A percentile compares a stretch with the other conserved stretches of the same genome.
Evolutionary conservation across 2,797 vertebrate genomes (phyloP).

Genomic region (Alcedo quadribrachys): DNA sequence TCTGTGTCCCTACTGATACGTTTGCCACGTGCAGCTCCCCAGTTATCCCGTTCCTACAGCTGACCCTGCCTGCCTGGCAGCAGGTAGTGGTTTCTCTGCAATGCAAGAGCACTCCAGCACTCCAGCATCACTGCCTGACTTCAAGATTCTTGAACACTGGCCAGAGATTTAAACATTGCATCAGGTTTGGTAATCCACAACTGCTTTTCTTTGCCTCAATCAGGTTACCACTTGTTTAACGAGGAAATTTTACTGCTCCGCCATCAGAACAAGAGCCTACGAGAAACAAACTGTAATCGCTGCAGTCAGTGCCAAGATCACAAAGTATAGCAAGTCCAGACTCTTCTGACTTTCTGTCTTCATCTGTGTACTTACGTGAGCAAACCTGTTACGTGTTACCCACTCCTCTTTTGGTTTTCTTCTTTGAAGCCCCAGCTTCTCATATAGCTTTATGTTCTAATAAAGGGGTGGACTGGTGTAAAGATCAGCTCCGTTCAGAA

Average conservation of each 20-base stretch:
- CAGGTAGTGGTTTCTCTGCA: background rate
- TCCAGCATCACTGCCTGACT: background rate
- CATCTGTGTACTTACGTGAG: background rate
- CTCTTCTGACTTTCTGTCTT: background rate
- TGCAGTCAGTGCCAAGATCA: background rate
- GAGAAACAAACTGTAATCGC: background rate
- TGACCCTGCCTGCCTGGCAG: background rate
- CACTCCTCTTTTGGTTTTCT: background rate
- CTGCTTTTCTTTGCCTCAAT: background rate
- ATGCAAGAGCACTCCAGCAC: background rate
- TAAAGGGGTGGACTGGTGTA: background rate
- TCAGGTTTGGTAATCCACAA: background rate
- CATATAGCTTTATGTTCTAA: background rate
- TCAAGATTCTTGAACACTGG: background rate
- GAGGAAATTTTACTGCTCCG: background rate
- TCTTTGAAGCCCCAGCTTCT: background rate
- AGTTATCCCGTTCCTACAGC: background rate
- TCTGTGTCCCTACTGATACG: rapidly evolving
- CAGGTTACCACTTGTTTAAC: background rate
- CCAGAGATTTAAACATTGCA: background rate
- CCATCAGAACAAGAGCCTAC: background rate
- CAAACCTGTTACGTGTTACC: background rate
- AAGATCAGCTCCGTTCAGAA: background rate
- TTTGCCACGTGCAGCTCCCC: background rate
- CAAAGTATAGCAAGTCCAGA: background rate